Evolutionary conservation across 2,888 invertebrate genomes (phyloP), one percentile per base, ranked within the genome.

Genomic region (Yponomeuta evonymella): DNA sequence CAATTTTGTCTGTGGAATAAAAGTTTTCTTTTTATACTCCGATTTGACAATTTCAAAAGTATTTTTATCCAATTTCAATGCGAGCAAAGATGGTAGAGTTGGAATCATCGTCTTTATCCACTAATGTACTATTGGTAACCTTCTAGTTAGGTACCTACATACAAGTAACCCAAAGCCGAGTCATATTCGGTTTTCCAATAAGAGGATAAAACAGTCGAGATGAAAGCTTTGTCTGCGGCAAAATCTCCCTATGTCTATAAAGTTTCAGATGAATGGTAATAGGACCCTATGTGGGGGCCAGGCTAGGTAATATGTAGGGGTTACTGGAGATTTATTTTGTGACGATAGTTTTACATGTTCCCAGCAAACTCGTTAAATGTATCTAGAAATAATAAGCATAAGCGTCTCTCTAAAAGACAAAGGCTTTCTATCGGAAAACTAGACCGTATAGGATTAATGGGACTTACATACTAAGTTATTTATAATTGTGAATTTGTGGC

Each of bases 241-340:
- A 12, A 58, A 58, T 58, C 15, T 58, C 11, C 33, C 43, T 36
- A n/a, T 30, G 67, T 67, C 43, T 43, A 67, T 67, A 67, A 67
- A 67, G 67, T 67, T 33, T 43, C 33, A 15, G 67, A 67, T 67
- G 63, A 15, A 69, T 69, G 69, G 69, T 62, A 29, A 58, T 69
- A 33, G 69, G n/a, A 36, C 43, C 67, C 67, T 67, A 15, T 12
- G 43, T 11, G 43, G 29, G 10, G 29, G 33, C 33, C 15, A 33
- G 33, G 36, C 11, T 33, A 67, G 12, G 43, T 67, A 33, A 67
- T 33, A 67, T 67, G 2, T 12, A n/a, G 8, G 67, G 33, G n/a
- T 36, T 67, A 65, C 10, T 67, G 43, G 9, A 67, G n/a, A 43
- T 43, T 67, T 67, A 15, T 0, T 36, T 67, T 67, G 12, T 33